Conservation (phyloP, 2,113 vertebrate genomes). For the Dasyprocta punctata region DNA sequence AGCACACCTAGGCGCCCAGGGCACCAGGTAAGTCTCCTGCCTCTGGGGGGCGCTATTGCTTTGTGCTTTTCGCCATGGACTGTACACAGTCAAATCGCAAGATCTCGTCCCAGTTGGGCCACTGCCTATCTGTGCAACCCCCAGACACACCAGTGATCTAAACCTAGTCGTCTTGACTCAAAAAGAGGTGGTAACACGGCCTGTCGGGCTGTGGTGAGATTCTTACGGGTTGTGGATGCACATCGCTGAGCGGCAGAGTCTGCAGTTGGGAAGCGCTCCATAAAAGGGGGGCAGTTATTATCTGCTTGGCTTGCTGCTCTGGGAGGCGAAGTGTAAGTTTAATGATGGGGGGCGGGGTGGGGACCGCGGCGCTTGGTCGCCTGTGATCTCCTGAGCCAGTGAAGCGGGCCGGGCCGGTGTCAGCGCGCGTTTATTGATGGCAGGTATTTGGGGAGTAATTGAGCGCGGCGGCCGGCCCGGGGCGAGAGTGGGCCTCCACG, state of each 20-base stretch:
- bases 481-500: conserved; percentile 90
- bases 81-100: neutral
- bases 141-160: neutral
- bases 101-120: neutral
- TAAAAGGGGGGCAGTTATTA: neutral
- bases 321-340: conserved; percentile 84
- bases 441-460: conserved; percentile 91
- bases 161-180: neutral
- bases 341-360: conserved; percentile 68
- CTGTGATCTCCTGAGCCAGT: conserved; percentile 15
- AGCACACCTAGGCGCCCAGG: neutral
- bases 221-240: neutral
- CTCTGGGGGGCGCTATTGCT: conserved; percentile 79
- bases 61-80: neutral
- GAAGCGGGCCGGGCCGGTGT: conserved; percentile 78
- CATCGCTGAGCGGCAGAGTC: neutral
- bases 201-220: neutral
- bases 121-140: neutral
- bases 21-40: neutral
- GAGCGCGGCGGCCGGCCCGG: conserved; percentile 90
- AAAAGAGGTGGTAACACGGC: neutral
- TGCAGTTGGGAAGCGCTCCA: neutral
- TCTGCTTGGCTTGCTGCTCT: conserved; percentile 33
- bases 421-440: conserved; percentile 90
- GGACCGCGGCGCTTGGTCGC: conserved; percentile 40